Evolutionary conservation across 2,888 invertebrate genomes (phyloP), one percentile per base, ranked within the genome.

Genomic region (Amblyjoppa proteus): DNA sequence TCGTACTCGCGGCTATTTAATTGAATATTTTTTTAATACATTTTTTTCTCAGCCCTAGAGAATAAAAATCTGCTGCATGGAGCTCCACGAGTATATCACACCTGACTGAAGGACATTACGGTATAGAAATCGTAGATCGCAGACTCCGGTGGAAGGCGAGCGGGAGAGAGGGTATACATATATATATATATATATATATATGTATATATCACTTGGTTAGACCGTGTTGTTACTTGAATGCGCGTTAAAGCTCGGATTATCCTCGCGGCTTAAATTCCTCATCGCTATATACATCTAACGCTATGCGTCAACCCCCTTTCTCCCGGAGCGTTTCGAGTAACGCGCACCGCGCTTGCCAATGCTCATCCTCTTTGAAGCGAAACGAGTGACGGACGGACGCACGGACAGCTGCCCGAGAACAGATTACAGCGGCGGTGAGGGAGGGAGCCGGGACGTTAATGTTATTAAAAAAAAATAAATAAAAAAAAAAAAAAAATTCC

Each of bases 161-260:
- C 5, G 80, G 49, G 82, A 73, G 80, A n/a, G 73, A 80, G 80
- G 66, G 45, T 13, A 11, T 41, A 41, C 11, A 11, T 41, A 9
- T 41, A 41, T 11, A 41, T 41, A 41, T 41, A 45, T 45, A 45
- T 16, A 20, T 20, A 20, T 20, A 20, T 20, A 20, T 20, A 20
- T 20, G 0, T 20, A 20, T 20, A 20, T 20, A 13, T 45, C 69
- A 80, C 66, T 71, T 64, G 85, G 87, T 88, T 86, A 87, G 81
- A 86, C 84, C 82, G 75, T 80, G 88, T 88, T 89, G 88, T 86
- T 88, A 90, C 90, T 87, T 86, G 84, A 89, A 91, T 87, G 88
- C 80, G 85, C 88, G 90, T 91, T 90, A 91, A 91, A 91, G 89
- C 90, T 87, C 84, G 90, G 91, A 91, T 91, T 91, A 91, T 91